Percentiles rank a stretch among this genome's conserved stretches.
Evolutionary conservation across 1,140 invertebrate species (phyloP).

Genomic region (Eumeta japonica): DNA sequence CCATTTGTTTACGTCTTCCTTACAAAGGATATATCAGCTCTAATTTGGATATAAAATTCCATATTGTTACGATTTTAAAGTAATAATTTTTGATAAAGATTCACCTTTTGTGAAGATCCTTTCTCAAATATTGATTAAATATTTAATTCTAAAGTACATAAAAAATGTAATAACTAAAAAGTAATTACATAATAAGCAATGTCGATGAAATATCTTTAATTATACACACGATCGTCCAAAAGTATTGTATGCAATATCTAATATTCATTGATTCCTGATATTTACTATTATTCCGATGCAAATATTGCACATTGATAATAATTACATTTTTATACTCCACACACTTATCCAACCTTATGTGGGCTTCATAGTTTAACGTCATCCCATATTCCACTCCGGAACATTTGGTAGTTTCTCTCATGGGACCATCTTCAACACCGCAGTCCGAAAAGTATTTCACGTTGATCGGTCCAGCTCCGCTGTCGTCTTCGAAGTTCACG

Average conservation of each 20-base stretch:
- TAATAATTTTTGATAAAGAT: neutral
- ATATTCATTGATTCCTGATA: too few relatives aligned
- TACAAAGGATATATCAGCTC: neutral
- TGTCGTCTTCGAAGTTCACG: slow-evolving; percentile 59
- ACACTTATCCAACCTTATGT: slow-evolving; percentile 57
- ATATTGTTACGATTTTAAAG: slow-evolving; percentile 2
- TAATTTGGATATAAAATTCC: slow-evolving; percentile 1
- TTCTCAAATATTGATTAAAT: too few relatives aligned
- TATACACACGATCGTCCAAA: too few relatives aligned
- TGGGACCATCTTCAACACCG: slow-evolving; percentile 42
- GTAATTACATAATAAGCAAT: too few relatives aligned
- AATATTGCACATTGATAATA: too few relatives aligned
- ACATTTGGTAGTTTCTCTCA: slow-evolving; percentile 51
- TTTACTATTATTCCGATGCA: too few relatives aligned
- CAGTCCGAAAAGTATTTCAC: slow-evolving; percentile 61
- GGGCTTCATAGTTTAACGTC: slow-evolving; percentile 59
- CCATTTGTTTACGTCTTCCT: too few relatives aligned
- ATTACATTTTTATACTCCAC: slow-evolving; percentile 43
- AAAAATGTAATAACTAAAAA: too few relatives aligned
- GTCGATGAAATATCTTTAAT: too few relatives aligned
- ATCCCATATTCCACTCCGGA: slow-evolving; percentile 58
- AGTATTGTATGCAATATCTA: too few relatives aligned
- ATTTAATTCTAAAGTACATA: too few relatives aligned
- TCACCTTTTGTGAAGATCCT: too few relatives aligned
- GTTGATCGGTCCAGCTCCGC: slow-evolving; percentile 46